Evolutionary conservation across 2,113 vertebrate genomes (phyloP).

Genomic region (Trichomycterus rosablanca): DNA sequence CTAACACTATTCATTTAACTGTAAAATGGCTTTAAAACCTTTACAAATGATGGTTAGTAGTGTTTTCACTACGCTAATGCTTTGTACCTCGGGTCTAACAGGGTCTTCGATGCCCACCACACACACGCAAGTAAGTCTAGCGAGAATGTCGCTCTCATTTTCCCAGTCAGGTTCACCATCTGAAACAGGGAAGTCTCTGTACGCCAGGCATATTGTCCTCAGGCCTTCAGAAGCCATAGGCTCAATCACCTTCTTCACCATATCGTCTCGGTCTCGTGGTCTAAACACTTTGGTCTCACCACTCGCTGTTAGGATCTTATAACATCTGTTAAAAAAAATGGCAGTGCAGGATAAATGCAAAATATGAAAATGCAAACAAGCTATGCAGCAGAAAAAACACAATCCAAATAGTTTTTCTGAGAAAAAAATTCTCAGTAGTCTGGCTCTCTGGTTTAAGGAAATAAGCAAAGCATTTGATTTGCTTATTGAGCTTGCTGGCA

Average conservation of each 20-base stretch:
- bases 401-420: conserved; percentile 43
- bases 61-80: too few species aligned
- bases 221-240: conserved; percentile 98
- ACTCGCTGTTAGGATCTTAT: conserved; percentile 85
- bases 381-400: not conserved
- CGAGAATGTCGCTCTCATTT: conserved; percentile 90
- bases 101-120: conserved; percentile 98
- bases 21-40: too few species aligned
- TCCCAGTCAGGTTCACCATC: conserved; percentile 96
- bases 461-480: too few species aligned
- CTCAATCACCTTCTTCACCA: conserved; percentile 94
- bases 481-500: conserved; percentile 23
- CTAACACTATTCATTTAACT: too few species aligned
- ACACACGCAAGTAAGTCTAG: conserved; percentile 87
- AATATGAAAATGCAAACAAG: not conserved
- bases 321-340: conserved; percentile 74
- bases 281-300: conserved; percentile 90
- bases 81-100: conserved; percentile 88
- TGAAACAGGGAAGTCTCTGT: conserved; percentile 86
- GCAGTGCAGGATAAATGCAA: not conserved
- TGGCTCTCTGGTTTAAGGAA: too few species aligned
- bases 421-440: conserved; percentile 53
- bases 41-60: too few species aligned
- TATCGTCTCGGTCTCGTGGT: conserved; percentile 89
- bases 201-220: conserved; percentile 94